Evolutionary conservation across 2,797 vertebrate genomes (phyloP).

Genomic region (Gallinago solitaria): DNA sequence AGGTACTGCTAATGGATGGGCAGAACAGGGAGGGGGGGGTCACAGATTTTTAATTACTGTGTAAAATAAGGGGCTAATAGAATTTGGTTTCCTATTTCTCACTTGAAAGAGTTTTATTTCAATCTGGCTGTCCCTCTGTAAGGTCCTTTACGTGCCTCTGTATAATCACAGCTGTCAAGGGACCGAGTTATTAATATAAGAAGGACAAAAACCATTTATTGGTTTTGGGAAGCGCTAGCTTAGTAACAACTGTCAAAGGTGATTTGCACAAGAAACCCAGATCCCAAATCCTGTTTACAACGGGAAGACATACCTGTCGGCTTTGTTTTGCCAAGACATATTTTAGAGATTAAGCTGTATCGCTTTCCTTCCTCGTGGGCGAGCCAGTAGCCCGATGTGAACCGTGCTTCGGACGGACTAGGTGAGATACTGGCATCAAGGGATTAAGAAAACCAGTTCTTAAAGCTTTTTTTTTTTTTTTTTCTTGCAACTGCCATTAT

Average conservation of each 20-base stretch:
- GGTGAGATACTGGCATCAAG: background rate
- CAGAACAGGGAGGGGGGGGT: background rate
- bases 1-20: background rate
- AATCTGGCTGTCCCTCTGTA: background rate
- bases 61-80: slow-evolving; percentile 8
- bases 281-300: slow-evolving; percentile 25
- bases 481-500: background rate
- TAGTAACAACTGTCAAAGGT: slow-evolving; percentile 17
- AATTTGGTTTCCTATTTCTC: slow-evolving; percentile 19
- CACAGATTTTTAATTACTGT: slow-evolving; percentile 40
- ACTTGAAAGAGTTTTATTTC: background rate
- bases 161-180: background rate
- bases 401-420: background rate
- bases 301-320: background rate
- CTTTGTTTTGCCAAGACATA: background rate
- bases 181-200: slow-evolving; percentile 12
- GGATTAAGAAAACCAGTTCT: background rate
- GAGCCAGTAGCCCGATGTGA: background rate
- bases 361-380: background rate
- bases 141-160: background rate
- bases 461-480: background rate
- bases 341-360: background rate
- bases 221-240: background rate
- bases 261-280: slow-evolving; percentile 14
- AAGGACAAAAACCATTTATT: background rate